Percentiles rank a stretch among this genome's conserved stretches.
phyloP scores from a whole-genome alignment of 2,888 invertebrate genomes.

The Scaptomyza parva region DNA sequence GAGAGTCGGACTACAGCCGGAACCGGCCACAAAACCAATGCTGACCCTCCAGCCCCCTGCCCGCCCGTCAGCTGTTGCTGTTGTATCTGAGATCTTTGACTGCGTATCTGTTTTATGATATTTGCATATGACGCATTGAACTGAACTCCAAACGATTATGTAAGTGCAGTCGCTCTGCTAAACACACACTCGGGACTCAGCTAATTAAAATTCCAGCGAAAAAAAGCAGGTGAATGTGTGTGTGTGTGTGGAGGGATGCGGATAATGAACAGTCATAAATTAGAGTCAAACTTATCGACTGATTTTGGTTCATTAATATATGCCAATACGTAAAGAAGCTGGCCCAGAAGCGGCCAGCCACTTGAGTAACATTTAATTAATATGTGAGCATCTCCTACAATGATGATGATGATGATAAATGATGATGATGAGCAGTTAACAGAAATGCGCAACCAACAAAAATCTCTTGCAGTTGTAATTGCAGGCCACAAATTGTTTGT shows the following conservation, averaged over 20 bases:
- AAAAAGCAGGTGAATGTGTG: not conserved
- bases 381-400: constrained; percentile 6
- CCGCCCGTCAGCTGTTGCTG: not conserved
- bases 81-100: constrained; percentile 12
- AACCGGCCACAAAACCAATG: constrained; percentile 32
- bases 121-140: constrained; percentile 55
- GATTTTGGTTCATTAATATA: constrained; percentile 51
- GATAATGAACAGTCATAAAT: constrained; percentile 36
- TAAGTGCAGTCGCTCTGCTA: constrained; percentile 50
- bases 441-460: constrained; percentile 8
- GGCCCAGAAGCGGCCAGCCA: constrained; percentile 40
- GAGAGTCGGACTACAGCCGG: constrained; percentile 52
- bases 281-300: constrained; percentile 47
- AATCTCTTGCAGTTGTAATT: constrained; percentile 18
- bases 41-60: not conserved
- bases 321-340: constrained; percentile 31
- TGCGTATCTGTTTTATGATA: constrained; percentile 15
- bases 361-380: constrained; percentile 72
- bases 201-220: constrained; percentile 53
- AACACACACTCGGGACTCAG: constrained; percentile 36
- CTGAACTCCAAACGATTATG: constrained; percentile 35
- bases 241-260: not conserved
- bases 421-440: constrained; percentile 14
- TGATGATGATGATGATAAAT: not conserved
- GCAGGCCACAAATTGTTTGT: constrained; percentile 54